Percentiles rank a stretch among this genome's conserved stretches.
phyloP scores from a whole-genome alignment of 2,113 vertebrate species.

The Tor tambroides region DNA sequence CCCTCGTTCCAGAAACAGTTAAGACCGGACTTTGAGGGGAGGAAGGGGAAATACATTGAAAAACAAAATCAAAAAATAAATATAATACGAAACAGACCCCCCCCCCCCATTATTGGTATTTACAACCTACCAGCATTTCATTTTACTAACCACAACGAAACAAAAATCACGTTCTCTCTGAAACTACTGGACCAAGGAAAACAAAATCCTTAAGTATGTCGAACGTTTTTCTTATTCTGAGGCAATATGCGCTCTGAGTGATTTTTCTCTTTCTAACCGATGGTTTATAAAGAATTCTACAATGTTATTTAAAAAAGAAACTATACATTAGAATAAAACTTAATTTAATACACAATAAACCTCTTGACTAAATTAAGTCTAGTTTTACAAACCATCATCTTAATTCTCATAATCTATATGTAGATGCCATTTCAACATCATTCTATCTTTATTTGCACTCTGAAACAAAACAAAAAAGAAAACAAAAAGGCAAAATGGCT shows the following conservation, averaged over 20 bases:
- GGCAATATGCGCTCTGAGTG: conserved; percentile 62
- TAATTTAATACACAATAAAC: conserved; percentile 82
- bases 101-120: conserved; percentile 70
- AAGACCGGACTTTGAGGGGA: conserved; percentile 61
- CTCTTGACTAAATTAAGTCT: conserved; percentile 77
- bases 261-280: conserved; percentile 68
- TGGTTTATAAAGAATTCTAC: conserved; percentile 77
- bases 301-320: conserved; percentile 74
- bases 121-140: conserved; percentile 76
- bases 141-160: conserved; percentile 56
- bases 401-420: conserved; percentile 59
- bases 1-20: conserved; percentile 60
- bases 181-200: conserved; percentile 73
- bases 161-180: conserved; percentile 62
- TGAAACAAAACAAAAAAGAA: conserved; percentile 55
- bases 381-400: conserved; percentile 72
- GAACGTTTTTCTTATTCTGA: conserved; percentile 52
- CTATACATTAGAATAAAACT: conserved; percentile 84
- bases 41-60: conserved; percentile 47
- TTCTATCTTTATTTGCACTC: conserved; percentile 67
- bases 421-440: conserved; percentile 60
- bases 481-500: conserved; percentile 73
- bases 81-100: conserved; percentile 68
- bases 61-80: conserved; percentile 69
- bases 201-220: conserved; percentile 17